Conservation (phyloP, 1,140 invertebrate species). For the Kradibia gibbosae region DNA sequence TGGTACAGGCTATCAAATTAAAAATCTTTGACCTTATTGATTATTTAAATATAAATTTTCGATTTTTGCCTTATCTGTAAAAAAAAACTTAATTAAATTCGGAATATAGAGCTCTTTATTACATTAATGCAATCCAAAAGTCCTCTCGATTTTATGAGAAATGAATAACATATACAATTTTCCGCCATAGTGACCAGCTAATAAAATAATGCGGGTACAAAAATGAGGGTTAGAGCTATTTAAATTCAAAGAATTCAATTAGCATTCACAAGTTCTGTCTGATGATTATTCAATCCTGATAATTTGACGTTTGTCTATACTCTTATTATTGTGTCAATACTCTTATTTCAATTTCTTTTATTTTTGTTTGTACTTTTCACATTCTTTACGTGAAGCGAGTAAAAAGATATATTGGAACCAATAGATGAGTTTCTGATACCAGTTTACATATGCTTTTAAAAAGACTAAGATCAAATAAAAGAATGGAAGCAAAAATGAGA, state of each 20-base stretch:
- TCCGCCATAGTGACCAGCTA: background rate
- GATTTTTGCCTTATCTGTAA: background rate
- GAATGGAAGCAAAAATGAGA: too few species aligned
- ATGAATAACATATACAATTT: constrained; percentile 36
- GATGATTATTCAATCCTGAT: constrained; percentile 45
- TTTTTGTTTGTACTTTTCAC: background rate
- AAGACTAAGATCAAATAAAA: too few species aligned
- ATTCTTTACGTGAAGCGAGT: background rate
- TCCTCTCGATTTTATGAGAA: background rate
- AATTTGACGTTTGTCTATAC: constrained; percentile 32
- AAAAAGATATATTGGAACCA: constrained; percentile 6
- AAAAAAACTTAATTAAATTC: background rate
- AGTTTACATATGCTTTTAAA: constrained; percentile 37
- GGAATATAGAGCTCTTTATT: background rate
- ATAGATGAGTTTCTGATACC: constrained; percentile 14
- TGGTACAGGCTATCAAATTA: too few species aligned
- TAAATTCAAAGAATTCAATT: constrained; percentile 51
- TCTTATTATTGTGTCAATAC: background rate
- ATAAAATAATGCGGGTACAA: background rate
- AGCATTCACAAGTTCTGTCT: constrained; percentile 34
- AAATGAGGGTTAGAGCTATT: constrained; percentile 6
- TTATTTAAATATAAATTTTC: background rate
- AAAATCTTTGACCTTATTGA: background rate
- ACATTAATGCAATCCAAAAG: background rate
- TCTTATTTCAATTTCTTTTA: constrained; percentile 41